Base-by-base conservation (phyloP, 2,113 vertebrate species). In the Ancistrus triradiatus region DNA sequence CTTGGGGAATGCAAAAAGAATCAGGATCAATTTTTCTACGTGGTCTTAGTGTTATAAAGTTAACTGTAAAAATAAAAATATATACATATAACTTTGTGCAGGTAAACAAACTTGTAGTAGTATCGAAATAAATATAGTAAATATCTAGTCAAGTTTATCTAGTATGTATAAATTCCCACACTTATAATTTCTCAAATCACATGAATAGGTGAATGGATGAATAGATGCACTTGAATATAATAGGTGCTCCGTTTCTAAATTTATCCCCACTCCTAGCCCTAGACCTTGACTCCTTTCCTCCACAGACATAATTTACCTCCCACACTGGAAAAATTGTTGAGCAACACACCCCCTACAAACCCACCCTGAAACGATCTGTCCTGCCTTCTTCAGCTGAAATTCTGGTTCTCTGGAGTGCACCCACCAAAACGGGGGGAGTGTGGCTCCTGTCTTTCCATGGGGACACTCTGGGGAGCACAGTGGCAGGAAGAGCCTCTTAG, bases 171-270 rank as follows among this genome's bases (percentile, higher is more conserved):
- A n/a, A n/a, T n/a, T n/a, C n/a, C n/a, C n/a, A n/a, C n/a, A n/a
- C n/a, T n/a, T n/a, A n/a, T n/a, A n/a, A n/a, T n/a, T n/a, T n/a
- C n/a, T n/a, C 31, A 33, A 10, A 7, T 40, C 37, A 40, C 31
- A 40, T 40, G 13, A 40, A 40, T 13, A 14, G 37, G 13, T 40
- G 13, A 40, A 40, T 10, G 13, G 7, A 10, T 40, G 11, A 40
- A 40, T 10, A 40, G 9, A 31, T 11, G 67, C 62, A 74, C 66
- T 62, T 74, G 74, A 67, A 79, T 81, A 85, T 84, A 81, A 83
- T 85, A 84, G 79, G 74, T 80, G 85, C 83, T 82, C 58, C 77
- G 78, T 76, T 75, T 80, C 84, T 87, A 87, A 83, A 82, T 84
- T 84, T 88, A 87, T 78, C 74, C 40, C 68, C 69, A 59, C 74